These are phyloP conservation scores for Cheiracanthium punctorium DNA, from an alignment of 2,888 invertebrate genomes.

Conservation along the genomic window DNA sequence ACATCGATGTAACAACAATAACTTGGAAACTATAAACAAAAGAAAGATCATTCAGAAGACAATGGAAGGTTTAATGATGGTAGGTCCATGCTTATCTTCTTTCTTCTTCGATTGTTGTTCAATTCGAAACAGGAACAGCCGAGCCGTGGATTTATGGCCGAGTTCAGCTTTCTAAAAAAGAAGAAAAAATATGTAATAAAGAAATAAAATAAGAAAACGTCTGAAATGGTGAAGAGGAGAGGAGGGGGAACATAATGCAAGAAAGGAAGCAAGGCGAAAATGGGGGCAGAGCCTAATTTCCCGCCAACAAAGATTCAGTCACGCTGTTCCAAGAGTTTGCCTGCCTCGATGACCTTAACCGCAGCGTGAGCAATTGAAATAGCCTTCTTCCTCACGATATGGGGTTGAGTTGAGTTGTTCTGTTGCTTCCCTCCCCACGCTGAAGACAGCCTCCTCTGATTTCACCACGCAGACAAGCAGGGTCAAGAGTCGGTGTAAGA, in stretches of 20 bases:
- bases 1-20: neutral
- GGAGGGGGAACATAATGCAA: neutral
- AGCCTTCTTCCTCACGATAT: constrained; percentile 28
- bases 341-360: constrained; percentile 61
- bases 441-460: constrained; percentile 13
- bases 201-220: neutral
- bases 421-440: neutral
- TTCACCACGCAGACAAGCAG: constrained; percentile 1
- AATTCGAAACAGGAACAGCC: constrained; percentile 54
- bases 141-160: constrained; percentile 59
- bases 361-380: constrained; percentile 16
- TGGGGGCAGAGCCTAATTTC: constrained; percentile 47
- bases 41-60: constrained; percentile 45
- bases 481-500: neutral
- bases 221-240: neutral
- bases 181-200: neutral
- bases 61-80: constrained; percentile 52
- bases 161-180: constrained; percentile 19
- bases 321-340: constrained; percentile 44
- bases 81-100: neutral
- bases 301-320: constrained; percentile 37
- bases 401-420: neutral
- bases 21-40: constrained; percentile 20
- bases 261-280: constrained; percentile 22
- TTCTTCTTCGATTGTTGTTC: constrained; percentile 47